Evolutionary conservation across 2,797 vertebrate species (phyloP).

Genomic region (Knipowitschia caucasica): DNA sequence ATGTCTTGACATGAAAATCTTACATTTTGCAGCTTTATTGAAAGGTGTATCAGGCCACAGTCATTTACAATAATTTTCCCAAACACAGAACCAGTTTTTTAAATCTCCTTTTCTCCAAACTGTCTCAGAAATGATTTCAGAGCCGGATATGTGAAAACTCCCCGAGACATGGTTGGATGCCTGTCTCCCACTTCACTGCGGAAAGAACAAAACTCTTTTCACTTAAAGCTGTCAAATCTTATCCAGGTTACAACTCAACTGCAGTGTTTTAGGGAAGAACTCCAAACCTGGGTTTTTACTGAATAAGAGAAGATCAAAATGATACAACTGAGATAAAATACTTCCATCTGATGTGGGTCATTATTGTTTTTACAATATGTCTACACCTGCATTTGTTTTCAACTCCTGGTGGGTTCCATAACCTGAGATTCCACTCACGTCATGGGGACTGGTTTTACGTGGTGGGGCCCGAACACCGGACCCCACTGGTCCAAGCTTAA

Average conservation of each 20-base stretch:
- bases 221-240: slow-evolving; percentile 1
- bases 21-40: too few relatives aligned
- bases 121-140: neutral
- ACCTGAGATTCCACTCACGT: too few relatives aligned
- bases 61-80: neutral
- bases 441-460: too few relatives aligned
- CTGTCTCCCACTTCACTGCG: slow-evolving; percentile 1
- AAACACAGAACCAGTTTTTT: neutral
- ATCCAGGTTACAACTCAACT: slow-evolving; percentile 2
- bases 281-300: neutral
- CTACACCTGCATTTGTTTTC: too few relatives aligned
- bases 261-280: neutral
- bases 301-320: neutral
- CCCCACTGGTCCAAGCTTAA: too few relatives aligned
- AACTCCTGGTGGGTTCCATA: too few relatives aligned
- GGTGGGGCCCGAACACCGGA: too few relatives aligned
- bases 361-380: too few relatives aligned
- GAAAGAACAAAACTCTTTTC: slow-evolving; percentile 2
- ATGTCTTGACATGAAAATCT: too few relatives aligned
- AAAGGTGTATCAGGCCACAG: neutral
- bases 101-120: neutral
- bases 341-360: too few relatives aligned
- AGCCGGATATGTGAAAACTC: neutral
- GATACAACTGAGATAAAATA: neutral
- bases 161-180: slow-evolving; percentile 1